These are phyloP conservation scores for Protophormia terraenovae DNA, from an alignment of 2,888 invertebrate species.

Conservation along the genomic window DNA sequence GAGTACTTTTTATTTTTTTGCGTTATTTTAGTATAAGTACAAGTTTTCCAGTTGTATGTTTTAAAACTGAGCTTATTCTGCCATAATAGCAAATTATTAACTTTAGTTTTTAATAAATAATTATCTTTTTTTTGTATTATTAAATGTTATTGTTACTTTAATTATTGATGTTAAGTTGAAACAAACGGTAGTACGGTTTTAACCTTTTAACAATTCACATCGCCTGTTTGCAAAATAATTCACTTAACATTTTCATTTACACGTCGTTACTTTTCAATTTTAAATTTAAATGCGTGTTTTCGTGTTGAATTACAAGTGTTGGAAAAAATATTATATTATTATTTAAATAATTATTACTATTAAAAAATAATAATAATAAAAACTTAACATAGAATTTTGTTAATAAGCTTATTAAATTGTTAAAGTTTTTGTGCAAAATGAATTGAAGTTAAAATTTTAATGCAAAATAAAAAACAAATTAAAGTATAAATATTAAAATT, in stretches of 20 bases:
- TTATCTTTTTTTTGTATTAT: background rate
- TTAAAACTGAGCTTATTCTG: conserved; percentile 8
- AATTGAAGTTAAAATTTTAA: conserved; percentile 13
- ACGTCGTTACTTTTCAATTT: background rate
- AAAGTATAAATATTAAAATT: conserved; percentile 30
- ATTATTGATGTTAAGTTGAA: conserved; percentile 54
- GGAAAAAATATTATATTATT: conserved; percentile 44
- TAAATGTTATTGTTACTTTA: conserved; percentile 44
- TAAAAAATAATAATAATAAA: no score
- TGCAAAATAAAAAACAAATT: background rate
- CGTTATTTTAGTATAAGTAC: background rate
- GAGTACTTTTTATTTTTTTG: conserved; percentile 11
- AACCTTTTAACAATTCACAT: conserved; percentile 62
- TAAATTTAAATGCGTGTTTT: conserved; percentile 38
- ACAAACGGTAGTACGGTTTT: conserved; percentile 60
- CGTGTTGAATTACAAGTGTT: conserved; percentile 49
- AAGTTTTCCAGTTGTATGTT: background rate
- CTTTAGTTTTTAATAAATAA: background rate
- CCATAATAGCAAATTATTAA: background rate
- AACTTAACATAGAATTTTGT: conserved; percentile 7
- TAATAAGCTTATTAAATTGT: conserved; percentile 32
- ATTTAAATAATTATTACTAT: conserved; percentile 27
- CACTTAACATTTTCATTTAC: background rate
- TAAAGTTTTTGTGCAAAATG: conserved; percentile 18
- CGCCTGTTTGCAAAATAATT: conserved; percentile 16